These are phyloP conservation scores for Coptodon bakossiorum DNA, from an alignment of 2,113 vertebrate species.

Conservation along the genomic window DNA sequence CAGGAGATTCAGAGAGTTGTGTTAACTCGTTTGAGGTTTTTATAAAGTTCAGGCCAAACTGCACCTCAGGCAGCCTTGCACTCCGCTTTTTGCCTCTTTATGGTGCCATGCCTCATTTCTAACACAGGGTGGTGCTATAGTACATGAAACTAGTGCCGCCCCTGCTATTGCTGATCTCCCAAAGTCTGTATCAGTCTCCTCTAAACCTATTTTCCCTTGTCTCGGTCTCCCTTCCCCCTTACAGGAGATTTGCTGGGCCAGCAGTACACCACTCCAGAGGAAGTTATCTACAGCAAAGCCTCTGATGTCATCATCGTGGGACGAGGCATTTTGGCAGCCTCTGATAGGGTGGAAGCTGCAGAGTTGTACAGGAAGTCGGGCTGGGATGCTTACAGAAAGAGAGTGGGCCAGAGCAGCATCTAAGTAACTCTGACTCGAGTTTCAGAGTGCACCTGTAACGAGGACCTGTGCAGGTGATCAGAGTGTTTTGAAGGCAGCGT, in stretches of 20 bases:
- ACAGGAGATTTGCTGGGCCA: constrained; percentile 88
- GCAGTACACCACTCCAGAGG: constrained; percentile 82
- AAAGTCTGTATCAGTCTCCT: neutral
- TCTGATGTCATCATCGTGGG: constrained; percentile 95
- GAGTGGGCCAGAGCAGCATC: constrained; percentile 27
- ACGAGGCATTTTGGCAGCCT: constrained; percentile 80
- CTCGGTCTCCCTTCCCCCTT: neutral
- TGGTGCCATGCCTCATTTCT: neutral
- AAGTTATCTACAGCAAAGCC: constrained; percentile 79
- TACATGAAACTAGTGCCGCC: neutral
- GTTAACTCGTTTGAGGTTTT: neutral
- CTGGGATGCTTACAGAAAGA: constrained; percentile 84
- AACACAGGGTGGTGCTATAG: constrained; percentile 42
- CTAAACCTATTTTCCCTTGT: neutral
- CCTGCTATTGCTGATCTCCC: neutral
- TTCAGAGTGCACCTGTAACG: neutral
- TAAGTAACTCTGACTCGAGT: neutral
- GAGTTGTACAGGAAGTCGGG: constrained; percentile 83
- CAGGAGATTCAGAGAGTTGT: neutral
- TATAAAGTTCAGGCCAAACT: neutral
- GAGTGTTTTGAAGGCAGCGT: neutral
- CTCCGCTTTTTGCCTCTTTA: accelerated
- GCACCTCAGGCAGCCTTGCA: neutral
- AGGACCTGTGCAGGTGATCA: neutral
- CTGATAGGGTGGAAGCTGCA: constrained; percentile 72